These are phyloP conservation scores for Hexactinellida sp. DNA, from an alignment of 37 sponge, comb jelly and placozoan genomes.

Conservation along the genomic window DNA sequence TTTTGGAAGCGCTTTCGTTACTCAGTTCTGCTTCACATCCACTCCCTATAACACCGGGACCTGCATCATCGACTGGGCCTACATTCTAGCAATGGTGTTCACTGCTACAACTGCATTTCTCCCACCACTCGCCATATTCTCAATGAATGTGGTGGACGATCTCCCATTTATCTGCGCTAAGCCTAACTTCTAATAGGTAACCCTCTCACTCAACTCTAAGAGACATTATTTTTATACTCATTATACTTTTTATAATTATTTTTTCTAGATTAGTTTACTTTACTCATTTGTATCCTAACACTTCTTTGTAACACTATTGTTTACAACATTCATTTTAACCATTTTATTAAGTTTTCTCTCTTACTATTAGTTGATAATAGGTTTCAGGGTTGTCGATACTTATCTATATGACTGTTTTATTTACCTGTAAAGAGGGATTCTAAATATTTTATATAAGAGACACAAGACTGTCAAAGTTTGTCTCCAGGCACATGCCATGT, in stretches of 20 bases:
- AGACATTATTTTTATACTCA: not conserved
- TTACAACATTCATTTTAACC: not conserved
- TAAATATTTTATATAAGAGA: too few species aligned
- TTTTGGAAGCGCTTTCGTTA: not conserved
- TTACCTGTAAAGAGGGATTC: too few species aligned
- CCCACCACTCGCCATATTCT: not conserved
- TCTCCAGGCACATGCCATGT: too few species aligned
- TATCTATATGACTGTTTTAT: too few species aligned
- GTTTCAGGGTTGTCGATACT: too few species aligned
- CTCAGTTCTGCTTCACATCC: not conserved
- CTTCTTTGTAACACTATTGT: not conserved
- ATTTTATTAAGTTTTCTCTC: not conserved
- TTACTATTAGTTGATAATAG: too few species aligned
- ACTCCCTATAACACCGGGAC: not conserved
- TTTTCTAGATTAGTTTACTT: not conserved
- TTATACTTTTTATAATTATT: not conserved
- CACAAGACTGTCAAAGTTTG: too few species aligned
- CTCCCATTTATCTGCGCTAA: conserved; percentile 5
- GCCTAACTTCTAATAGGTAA: conserved; percentile 6
- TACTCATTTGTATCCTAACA: not conserved
- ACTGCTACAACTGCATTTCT: not conserved
- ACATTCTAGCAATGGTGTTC: not conserved
- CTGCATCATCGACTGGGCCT: not conserved
- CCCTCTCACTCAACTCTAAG: conserved; percentile 9
- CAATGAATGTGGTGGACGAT: conserved; percentile 8